phyloP scores from a whole-genome alignment of 2,888 invertebrate genomes.

The Temnothorax ravouxi region DNA sequence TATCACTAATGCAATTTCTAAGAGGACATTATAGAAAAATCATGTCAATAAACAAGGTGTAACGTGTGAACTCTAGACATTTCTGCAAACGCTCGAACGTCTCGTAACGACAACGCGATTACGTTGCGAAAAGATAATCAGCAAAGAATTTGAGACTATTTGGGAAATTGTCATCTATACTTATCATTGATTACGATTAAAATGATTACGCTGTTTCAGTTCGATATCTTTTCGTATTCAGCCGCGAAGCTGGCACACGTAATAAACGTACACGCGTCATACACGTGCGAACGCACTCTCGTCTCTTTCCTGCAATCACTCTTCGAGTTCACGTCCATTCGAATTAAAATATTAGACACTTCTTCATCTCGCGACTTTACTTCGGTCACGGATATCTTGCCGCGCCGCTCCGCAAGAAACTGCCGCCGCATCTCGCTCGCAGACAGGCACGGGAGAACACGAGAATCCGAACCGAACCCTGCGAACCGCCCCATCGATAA shows the following conservation, averaged over 20 bases:
- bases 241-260: background rate
- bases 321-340: background rate
- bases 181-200: constrained; percentile 12
- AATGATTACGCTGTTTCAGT: background rate
- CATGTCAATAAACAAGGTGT: background rate
- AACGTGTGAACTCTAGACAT: background rate
- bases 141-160: background rate
- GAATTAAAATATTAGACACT: no score
- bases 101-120: background rate
- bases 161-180: background rate
- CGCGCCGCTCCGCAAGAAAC: constrained; percentile 15
- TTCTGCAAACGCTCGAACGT: background rate
- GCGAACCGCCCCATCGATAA: constrained; percentile 54
- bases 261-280: background rate
- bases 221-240: background rate
- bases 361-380: background rate
- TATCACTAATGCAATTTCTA: constrained; percentile 13
- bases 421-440: constrained; percentile 21
- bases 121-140: background rate
- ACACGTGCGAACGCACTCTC: background rate
- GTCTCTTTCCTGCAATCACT: background rate
- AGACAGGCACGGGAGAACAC: background rate
- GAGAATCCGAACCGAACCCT: constrained; percentile 2
- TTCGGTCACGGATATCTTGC: constrained; percentile 8
- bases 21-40: background rate